Percentiles rank a stretch among this genome's conserved stretches.
Conservation (phyloP, 1,140 invertebrate species). For the Zophobas morio region DNA sequence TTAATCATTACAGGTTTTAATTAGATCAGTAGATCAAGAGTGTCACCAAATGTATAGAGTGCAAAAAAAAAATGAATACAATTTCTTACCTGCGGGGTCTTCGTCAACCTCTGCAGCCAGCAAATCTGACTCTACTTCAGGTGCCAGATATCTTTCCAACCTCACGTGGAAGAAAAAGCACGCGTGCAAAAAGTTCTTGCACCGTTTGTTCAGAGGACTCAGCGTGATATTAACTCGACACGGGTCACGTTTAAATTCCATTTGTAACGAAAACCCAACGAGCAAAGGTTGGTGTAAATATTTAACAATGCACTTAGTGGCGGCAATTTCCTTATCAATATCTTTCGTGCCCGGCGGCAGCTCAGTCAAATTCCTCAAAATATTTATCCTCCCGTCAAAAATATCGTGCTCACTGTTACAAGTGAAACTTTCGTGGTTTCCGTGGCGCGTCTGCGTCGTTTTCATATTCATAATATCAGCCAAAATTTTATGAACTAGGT, state of each 20-base stretch:
- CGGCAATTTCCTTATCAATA: constrained; percentile 24
- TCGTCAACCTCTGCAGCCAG: not conserved
- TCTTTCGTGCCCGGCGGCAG: not conserved
- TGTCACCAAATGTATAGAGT: too few species aligned
- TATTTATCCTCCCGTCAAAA: constrained; percentile 5
- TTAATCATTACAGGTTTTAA: too few species aligned
- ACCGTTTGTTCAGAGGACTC: not conserved
- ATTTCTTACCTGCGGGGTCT: not conserved
- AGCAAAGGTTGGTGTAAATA: constrained; percentile 17
- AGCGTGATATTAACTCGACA: not conserved
- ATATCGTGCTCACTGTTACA: not conserved
- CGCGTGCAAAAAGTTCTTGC: not conserved
- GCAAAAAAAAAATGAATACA: too few species aligned
- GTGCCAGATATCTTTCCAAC: not conserved
- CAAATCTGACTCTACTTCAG: not conserved
- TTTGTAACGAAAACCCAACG: not conserved
- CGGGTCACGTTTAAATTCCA: constrained; percentile 7
- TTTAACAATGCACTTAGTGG: constrained; percentile 5
- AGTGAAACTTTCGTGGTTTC: constrained; percentile 1
- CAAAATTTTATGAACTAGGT: not conserved
- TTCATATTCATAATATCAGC: not conserved
- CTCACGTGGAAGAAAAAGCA: not conserved
- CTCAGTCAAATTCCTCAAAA: constrained; percentile 22
- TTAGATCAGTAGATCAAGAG: too few species aligned
- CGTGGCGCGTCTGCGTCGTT: not conserved